Conservation (phyloP, 1,140 invertebrate species). For the Chionoecetes opilio region DNA sequence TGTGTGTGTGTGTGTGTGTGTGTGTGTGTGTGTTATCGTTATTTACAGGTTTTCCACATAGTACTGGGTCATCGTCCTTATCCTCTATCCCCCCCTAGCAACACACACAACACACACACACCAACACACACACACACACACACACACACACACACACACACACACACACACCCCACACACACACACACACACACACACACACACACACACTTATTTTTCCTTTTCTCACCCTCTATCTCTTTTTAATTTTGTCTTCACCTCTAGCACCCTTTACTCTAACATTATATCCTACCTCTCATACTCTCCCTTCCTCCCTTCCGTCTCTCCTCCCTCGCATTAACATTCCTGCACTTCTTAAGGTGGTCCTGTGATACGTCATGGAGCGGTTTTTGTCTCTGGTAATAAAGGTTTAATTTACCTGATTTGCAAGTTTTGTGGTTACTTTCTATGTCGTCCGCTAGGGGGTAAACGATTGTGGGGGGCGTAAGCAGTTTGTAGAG, state of each 20-base stretch:
- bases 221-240: background rate
- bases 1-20: background rate
- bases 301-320: background rate
- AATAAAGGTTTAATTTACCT: conserved; percentile 31
- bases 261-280: background rate
- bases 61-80: too few relatives aligned
- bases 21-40: background rate
- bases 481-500: too few relatives aligned
- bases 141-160: conserved; percentile 48
- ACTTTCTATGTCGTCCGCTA: background rate
- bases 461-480: too few relatives aligned
- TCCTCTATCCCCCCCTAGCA: background rate
- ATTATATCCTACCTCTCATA: background rate
- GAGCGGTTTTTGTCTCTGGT: background rate
- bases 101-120: conserved; percentile 24
- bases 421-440: conserved; percentile 3
- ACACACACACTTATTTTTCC: background rate
- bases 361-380: background rate
- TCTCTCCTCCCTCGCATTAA: background rate
- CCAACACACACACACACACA: conserved; percentile 40
- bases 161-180: conserved; percentile 6
- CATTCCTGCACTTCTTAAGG: background rate
- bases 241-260: background rate
- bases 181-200: background rate
- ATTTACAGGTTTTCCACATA: background rate